Conservation (phyloP, 2,888 invertebrate genomes). For the Aromia moschata region DNA sequence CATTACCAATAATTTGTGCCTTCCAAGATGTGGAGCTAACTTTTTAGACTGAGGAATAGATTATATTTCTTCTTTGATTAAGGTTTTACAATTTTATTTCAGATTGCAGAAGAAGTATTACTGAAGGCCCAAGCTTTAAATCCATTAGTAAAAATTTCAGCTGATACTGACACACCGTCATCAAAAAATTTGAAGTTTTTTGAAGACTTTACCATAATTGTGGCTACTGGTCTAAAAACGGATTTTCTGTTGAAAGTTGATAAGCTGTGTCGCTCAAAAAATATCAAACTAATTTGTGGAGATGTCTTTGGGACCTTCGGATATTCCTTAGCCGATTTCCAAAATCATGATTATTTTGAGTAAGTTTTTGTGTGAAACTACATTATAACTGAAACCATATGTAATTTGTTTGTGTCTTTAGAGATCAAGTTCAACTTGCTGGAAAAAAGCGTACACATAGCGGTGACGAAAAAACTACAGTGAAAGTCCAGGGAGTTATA, state of each 20-base stretch:
- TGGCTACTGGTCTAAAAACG: constrained; percentile 79
- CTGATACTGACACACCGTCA: constrained; percentile 71
- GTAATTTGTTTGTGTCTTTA: no score
- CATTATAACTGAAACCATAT: neutral
- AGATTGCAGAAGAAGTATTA: constrained; percentile 87
- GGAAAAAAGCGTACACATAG: constrained; percentile 67
- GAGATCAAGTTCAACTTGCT: constrained; percentile 65
- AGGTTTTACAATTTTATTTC: no score
- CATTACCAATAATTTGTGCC: no score
- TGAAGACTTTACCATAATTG: constrained; percentile 82
- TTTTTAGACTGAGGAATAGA: no score
- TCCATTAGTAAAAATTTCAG: constrained; percentile 87
- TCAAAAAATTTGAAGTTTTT: constrained; percentile 79
- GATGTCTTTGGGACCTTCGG: constrained; percentile 96
- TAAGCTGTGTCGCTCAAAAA: constrained; percentile 75
- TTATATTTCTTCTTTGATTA: no score
- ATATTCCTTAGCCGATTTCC: constrained; percentile 89
- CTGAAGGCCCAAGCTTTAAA: constrained; percentile 85
- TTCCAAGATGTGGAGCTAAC: no score
- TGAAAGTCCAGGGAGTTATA: constrained; percentile 71
- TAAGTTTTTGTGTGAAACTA: constrained; percentile 62
- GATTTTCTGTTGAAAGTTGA: constrained; percentile 79
- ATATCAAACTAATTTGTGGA: constrained; percentile 86
- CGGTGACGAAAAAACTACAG: constrained; percentile 67
- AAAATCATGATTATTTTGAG: constrained; percentile 83